Percentiles rank a stretch among this genome's conserved stretches.
phyloP scores from a whole-genome alignment of 1,140 invertebrate genomes.

The Globodera ellingtonae region DNA sequence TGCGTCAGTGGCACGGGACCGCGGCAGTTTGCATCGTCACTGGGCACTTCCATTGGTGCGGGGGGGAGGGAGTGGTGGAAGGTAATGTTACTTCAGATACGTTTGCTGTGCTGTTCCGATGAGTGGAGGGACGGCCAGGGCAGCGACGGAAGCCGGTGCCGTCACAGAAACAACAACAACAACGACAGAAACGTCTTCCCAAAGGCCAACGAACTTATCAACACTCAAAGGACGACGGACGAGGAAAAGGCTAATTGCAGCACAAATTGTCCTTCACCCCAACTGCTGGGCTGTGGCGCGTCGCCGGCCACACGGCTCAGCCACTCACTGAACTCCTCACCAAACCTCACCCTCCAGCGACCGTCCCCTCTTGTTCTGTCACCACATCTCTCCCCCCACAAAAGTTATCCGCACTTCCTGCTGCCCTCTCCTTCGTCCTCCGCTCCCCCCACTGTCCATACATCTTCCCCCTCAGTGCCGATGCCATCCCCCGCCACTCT shows the following conservation, averaged over 20 bases:
- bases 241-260: neutral
- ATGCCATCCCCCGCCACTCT: constrained; percentile 19
- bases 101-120: neutral
- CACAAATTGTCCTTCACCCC: neutral
- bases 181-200: no score
- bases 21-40: constrained; percentile 6
- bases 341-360: neutral
- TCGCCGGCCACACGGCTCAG: neutral
- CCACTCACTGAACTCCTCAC: constrained; percentile 17
- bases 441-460: neutral
- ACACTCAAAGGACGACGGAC: neutral
- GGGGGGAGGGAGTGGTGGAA: neutral
- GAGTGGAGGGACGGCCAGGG: neutral
- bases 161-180: neutral
- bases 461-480: constrained; percentile 3
- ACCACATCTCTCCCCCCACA: neutral
- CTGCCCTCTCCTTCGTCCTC: neutral
- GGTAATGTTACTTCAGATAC: neutral
- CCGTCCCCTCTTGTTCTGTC: constrained; percentile 16
- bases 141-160: neutral
- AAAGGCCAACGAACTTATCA: no score
- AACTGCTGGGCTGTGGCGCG: neutral
- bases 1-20: constrained; percentile 44
- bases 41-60: neutral
- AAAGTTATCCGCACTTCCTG: neutral